Evolutionary conservation across 2,888 invertebrate genomes (phyloP).

Genomic region (Notocelia uddmanniana): DNA sequence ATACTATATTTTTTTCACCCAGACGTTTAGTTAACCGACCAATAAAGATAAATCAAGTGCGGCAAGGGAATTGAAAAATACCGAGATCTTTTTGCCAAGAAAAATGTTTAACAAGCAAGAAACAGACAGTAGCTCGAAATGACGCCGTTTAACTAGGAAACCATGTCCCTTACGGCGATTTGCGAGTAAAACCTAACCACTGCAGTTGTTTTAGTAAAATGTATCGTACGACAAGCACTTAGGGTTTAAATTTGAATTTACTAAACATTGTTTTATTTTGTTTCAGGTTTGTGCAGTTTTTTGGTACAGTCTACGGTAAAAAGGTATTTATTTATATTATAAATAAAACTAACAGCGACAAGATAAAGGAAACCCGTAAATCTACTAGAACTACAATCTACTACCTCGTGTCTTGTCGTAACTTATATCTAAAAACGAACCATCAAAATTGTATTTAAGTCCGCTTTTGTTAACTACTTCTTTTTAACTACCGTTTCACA

Average conservation of each 20-base stretch:
- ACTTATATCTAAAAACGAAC: no score
- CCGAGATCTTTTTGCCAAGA: slow-evolving; percentile 42
- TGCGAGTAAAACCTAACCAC: not conserved
- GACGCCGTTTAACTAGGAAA: not conserved
- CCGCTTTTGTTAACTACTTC: no score
- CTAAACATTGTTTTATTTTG: slow-evolving; percentile 7
- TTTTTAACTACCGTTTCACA: no score
- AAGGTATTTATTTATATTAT: slow-evolving; percentile 6
- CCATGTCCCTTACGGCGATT: not conserved
- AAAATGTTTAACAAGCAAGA: slow-evolving; percentile 44
- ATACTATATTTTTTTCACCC: slow-evolving; percentile 61
- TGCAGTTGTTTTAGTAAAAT: slow-evolving; percentile 12
- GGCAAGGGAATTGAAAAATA: slow-evolving; percentile 43
- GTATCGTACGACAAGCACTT: not conserved
- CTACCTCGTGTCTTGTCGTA: no score
- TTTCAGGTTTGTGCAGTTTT: slow-evolving; percentile 33
- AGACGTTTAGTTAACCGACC: slow-evolving; percentile 50
- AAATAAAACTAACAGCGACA: not conserved
- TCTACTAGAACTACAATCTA: not conserved
- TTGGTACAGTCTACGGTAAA: slow-evolving; percentile 1
- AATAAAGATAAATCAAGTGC: slow-evolving; percentile 45
- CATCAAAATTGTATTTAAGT: no score
- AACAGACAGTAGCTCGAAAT: slow-evolving; percentile 3
- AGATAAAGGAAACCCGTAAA: not conserved
- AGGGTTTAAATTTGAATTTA: slow-evolving; percentile 19